Conservation (phyloP, 1,140 invertebrate genomes). For the Sinella curviseta region DNA sequence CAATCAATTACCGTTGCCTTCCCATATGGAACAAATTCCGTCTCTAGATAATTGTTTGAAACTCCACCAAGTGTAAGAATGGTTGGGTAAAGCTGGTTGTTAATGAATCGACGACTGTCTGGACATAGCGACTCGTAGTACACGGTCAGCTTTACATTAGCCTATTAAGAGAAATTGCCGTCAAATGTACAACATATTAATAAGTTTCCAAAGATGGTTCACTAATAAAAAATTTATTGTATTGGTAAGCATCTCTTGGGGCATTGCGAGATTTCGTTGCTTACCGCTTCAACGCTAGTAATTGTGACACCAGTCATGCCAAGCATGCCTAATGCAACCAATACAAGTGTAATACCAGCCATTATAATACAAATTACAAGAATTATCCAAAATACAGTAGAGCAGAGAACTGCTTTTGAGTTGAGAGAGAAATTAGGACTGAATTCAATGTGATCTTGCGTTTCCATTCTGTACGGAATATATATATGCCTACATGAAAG, state of each 20-base stretch:
- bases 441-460: neutral
- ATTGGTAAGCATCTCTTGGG: no score
- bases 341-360: neutral
- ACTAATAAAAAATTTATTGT: no score
- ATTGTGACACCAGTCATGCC: neutral
- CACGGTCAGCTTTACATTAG: constrained; percentile 52
- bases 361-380: neutral
- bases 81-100: constrained; percentile 58
- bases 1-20: constrained; percentile 62
- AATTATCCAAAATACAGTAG: neutral
- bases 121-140: constrained; percentile 80
- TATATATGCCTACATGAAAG: neutral
- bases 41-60: constrained; percentile 55
- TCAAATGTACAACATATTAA: no score
- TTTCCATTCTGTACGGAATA: neutral
- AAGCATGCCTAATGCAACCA: neutral
- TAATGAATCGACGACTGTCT: constrained; percentile 72
- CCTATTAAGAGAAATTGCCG: neutral
- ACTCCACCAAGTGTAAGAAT: constrained; percentile 55
- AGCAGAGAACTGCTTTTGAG: neutral
- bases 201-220: no score
- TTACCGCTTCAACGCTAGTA: neutral
- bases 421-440: neutral
- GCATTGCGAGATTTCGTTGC: neutral
- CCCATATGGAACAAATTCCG: constrained; percentile 71